Conservation (phyloP, 30 jellyfish, hydroid and myxozoan genomes). For the Chrysaora quinquecirrha region DNA sequence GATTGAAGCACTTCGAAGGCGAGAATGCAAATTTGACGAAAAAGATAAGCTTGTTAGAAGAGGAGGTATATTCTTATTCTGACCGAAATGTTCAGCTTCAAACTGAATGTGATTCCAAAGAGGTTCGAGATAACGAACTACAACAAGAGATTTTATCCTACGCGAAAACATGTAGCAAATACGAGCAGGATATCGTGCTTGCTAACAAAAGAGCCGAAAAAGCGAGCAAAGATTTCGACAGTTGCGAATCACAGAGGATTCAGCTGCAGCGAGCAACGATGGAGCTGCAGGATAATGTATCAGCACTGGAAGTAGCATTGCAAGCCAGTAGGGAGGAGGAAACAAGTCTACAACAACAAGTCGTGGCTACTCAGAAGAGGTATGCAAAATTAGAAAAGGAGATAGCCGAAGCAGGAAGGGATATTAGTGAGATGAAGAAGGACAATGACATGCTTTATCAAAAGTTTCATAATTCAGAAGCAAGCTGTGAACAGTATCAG, state of each 20-base stretch:
- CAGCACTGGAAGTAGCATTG: conserved; percentile 59
- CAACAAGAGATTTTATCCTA: conserved; percentile 71
- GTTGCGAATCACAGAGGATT: conserved; percentile 61
- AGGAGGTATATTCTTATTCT: conserved; percentile 28
- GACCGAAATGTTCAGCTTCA: conserved; percentile 54
- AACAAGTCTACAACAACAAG: conserved; percentile 42
- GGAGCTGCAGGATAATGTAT: conserved; percentile 65
- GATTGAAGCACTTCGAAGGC: conserved; percentile 33
- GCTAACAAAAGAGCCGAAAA: conserved; percentile 34
- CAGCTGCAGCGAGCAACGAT: conserved; percentile 57
- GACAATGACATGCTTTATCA: conserved; percentile 41
- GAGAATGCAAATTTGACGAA: conserved; percentile 35
- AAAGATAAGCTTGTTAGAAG: conserved; percentile 34
- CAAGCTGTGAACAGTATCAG: conserved; percentile 30
- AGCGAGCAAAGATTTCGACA: conserved; percentile 52
- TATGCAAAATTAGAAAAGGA: conserved; percentile 50
- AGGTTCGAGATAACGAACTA: conserved; percentile 65
- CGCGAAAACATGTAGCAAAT: conserved; percentile 71
- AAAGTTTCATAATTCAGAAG: conserved; percentile 47
- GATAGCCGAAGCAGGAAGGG: conserved; percentile 35
- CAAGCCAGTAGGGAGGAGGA: conserved; percentile 65
- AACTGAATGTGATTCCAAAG: conserved; percentile 65
- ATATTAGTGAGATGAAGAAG: conserved; percentile 3
- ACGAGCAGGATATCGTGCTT: conserved; percentile 60
- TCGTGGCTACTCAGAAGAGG: conserved; percentile 57